phyloP scores from a whole-genome alignment of 1,140 invertebrate genomes.

The Brachionus rubens region DNA sequence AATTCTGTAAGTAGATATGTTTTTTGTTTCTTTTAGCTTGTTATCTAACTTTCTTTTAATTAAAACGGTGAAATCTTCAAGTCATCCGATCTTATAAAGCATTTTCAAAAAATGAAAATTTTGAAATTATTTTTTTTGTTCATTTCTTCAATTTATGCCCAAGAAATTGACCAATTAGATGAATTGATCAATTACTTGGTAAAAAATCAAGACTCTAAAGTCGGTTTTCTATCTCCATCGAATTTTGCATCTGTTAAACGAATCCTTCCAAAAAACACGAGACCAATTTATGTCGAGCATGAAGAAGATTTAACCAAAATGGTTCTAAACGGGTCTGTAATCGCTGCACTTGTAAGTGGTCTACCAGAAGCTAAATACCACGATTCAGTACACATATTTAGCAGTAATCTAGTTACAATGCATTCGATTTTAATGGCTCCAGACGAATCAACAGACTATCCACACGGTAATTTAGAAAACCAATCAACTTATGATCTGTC shows the following conservation, averaged over 20 bases:
- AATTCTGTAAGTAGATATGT: too few species aligned
- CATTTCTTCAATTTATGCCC: too few species aligned
- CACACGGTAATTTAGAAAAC: constrained; percentile 11
- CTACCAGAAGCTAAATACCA: constrained; percentile 10
- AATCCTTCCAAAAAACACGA: neutral
- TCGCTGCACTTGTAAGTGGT: constrained; percentile 9
- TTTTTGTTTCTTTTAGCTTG: too few species aligned
- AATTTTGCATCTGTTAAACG: constrained; percentile 27
- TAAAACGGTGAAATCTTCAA: too few species aligned
- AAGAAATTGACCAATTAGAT: constrained; percentile 24
- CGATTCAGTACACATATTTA: constrained; percentile 41
- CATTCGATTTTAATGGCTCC: constrained; percentile 44
- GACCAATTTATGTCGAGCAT: neutral
- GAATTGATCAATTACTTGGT: constrained; percentile 17
- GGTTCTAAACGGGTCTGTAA: constrained; percentile 23
- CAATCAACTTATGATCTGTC: constrained; percentile 18
- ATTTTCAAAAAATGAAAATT: too few species aligned
- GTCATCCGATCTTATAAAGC: too few species aligned
- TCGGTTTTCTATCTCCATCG: constrained; percentile 25
- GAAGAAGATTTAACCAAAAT: constrained; percentile 28
- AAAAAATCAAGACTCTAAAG: neutral
- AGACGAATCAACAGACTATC: constrained; percentile 2
- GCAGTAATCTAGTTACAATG: constrained; percentile 21
- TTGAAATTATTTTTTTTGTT: too few species aligned
- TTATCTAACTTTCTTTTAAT: too few species aligned